Conservation (phyloP, 2,113 vertebrate genomes). For the Ahaetulla prasina region DNA sequence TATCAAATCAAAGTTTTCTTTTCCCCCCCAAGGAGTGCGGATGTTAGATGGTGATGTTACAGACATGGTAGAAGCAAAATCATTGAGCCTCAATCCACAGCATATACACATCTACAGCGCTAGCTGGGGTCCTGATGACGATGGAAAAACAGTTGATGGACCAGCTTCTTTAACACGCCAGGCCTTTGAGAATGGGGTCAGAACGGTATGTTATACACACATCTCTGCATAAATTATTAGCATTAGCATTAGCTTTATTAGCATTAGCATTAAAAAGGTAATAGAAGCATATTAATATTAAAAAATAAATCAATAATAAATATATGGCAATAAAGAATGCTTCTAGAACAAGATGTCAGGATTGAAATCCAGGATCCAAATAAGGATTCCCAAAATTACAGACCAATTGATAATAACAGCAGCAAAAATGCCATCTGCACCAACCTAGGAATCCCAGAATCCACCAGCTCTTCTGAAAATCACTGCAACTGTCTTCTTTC, state of each 20-base stretch:
- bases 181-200: conserved; percentile 96
- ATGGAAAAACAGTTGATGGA: conserved; percentile 95
- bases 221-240: background rate
- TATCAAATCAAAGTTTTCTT: conserved; percentile 13
- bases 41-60: conserved; percentile 99
- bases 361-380: background rate
- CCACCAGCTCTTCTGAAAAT: background rate
- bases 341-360: background rate
- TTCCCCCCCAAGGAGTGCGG: conserved; percentile 79
- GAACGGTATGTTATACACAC: conserved; percentile 76
- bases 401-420: background rate
- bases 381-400: background rate
- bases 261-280: no score
- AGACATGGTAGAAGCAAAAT: conserved; percentile 98
- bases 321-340: background rate
- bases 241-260: no score
- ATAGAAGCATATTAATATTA: conserved; percentile 13
- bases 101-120: conserved; percentile 98
- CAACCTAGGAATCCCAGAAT: background rate
- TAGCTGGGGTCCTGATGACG: conserved; percentile 97
- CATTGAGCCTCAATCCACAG: conserved; percentile 91
- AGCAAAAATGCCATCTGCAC: background rate
- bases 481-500: background rate
- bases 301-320: background rate
- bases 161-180: conserved; percentile 92